These are phyloP conservation scores for Pionites leucogaster DNA, from an alignment of 2,113 vertebrate species.

Conservation along the genomic window DNA sequence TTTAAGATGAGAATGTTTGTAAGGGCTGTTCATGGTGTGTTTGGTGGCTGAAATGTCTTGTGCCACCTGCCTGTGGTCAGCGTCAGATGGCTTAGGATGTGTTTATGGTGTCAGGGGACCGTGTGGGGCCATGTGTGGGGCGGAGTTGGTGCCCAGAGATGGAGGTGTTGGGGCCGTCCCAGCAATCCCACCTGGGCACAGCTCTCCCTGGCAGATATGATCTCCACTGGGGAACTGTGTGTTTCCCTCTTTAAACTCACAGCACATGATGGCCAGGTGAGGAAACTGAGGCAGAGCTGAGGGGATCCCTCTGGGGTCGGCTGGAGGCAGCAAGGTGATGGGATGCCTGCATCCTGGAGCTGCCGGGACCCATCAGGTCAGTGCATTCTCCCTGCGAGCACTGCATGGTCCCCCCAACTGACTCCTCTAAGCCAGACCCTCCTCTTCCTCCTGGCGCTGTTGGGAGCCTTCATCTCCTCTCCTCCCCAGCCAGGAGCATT, in stretches of 20 bases:
- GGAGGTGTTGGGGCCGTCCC: neutral
- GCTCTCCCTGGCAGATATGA: fast-evolving
- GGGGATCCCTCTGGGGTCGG: neutral
- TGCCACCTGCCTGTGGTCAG: fast-evolving
- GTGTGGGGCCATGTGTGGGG: neutral
- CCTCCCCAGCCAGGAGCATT: neutral
- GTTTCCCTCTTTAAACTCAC: neutral
- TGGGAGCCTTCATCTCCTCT: neutral
- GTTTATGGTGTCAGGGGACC: fast-evolving
- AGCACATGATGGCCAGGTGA: neutral
- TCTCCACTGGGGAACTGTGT: neutral
- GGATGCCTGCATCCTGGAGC: fast-evolving
- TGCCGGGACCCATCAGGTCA: fast-evolving
- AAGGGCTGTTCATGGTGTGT: neutral
- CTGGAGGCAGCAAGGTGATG: neutral
- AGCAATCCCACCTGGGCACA: neutral
- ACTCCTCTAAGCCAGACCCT: neutral
- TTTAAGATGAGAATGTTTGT: fast-evolving
- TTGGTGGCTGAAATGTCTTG: neutral
- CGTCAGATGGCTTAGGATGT: neutral
- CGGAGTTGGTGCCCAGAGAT: neutral
- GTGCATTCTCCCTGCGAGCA: neutral
- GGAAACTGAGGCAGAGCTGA: neutral
- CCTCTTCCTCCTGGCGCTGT: neutral
- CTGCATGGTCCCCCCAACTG: neutral